A percentile compares a stretch with the other conserved stretches of the same genome.
These are phyloP conservation scores for Dermochelys coriacea DNA, from an alignment of 2,797 vertebrate genomes.

Conservation along the genomic window DNA sequence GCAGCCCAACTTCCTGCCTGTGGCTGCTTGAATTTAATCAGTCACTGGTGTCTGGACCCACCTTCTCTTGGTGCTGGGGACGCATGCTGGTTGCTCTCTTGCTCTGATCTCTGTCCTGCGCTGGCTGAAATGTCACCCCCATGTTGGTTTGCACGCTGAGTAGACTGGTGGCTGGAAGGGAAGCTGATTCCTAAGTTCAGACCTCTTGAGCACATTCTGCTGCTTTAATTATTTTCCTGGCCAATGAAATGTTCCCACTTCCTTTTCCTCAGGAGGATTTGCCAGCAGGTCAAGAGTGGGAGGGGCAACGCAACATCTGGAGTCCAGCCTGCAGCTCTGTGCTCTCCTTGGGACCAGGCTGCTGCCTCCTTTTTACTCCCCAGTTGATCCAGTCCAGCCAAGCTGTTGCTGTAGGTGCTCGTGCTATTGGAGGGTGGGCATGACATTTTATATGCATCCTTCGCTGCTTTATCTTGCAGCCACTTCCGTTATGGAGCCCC, in stretches of 20 bases:
- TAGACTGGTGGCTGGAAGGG: neutral
- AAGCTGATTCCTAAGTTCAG: neutral
- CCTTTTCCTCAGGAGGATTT: neutral
- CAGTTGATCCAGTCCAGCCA: neutral
- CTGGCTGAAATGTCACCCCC: neutral
- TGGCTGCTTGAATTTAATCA: neutral
- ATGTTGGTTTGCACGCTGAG: neutral
- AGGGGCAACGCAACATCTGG: neutral
- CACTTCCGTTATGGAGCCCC: conserved; percentile 92
- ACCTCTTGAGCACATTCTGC: neutral
- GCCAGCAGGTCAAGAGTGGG: neutral
- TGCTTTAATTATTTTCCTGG: neutral
- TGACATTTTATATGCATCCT: rapidly evolving
- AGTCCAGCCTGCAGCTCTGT: neutral
- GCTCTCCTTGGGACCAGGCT: neutral
- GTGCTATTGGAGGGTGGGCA: neutral
- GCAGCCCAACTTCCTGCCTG: neutral
- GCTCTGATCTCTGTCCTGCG: neutral
- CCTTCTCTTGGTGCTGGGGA: neutral
- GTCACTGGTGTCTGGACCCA: neutral
- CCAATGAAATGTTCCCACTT: neutral
- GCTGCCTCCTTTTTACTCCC: neutral
- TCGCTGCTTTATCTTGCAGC: conserved; percentile 69
- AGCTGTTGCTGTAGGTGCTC: neutral
- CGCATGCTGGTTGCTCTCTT: neutral